Base-by-base conservation (phyloP, 2,797 vertebrate species). In the Myotis findleyi region DNA sequence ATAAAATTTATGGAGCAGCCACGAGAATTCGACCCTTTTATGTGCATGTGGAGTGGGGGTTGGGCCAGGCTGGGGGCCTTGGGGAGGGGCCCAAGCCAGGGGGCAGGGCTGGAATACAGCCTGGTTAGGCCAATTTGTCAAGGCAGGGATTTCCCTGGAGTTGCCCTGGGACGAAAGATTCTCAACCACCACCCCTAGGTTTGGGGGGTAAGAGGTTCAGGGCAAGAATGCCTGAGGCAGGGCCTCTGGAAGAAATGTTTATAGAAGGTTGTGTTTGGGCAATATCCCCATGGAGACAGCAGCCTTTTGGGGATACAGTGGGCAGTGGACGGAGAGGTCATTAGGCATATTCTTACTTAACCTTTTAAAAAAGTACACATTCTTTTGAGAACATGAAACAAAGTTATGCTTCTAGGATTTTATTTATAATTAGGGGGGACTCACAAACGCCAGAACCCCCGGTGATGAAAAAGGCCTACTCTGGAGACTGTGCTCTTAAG, bases 1-100 rank as follows among this genome's bases (percentile, higher is more conserved):
- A 98, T 98, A 98, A 98, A 98, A 98, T 98, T 98, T 98, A 98
- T 98, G 98, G 98, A 97, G 97, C 98, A 98, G 98, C 98, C 98
- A 97, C 95, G 96, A 97, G 97, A 97, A 97, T 97, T 97, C 95
- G 94, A 97, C 97, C 97, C 97, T 97, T 97, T 97, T 97, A 97
- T 97, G 97, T 97, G 96, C 96, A 96, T 96, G 90, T 59, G 53
- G 94, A 96, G 80, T 97, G 97, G 97, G 97, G 97, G 97, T 51
- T 97, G 95, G 84, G 95, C 59, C 36, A 66, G 62, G 47, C 84
- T 92, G 14, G 51, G 94, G 93, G 92, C 97, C 81, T 95, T 23
- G 25, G 95, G 95, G 64, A 75, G 91, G 94, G 47, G 95, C 41
- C 77, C 91, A 93, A 96, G 69, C 87, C 89, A 94, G 77, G 89